A percentile compares a stretch with the other conserved stretches of the same genome.
phyloP scores from a whole-genome alignment of 2,113 vertebrate genomes.

The Burhinus oedicnemus region DNA sequence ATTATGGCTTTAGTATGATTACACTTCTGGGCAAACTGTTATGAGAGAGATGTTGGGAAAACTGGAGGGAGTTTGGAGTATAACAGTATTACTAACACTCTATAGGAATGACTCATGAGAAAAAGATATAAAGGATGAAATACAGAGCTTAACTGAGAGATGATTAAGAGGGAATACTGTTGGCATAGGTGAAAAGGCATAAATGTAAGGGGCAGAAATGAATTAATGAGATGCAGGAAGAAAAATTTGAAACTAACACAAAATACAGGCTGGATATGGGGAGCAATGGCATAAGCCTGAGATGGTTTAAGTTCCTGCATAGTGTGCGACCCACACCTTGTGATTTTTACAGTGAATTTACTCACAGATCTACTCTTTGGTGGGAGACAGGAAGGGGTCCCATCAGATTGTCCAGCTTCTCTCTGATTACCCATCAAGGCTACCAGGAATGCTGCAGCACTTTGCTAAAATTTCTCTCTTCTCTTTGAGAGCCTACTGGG shows the following conservation, averaged over 20 bases:
- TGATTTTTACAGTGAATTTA: background rate
- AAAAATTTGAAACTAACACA: background rate
- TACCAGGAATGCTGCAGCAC: background rate
- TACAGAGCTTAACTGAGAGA: background rate
- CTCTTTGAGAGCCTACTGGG: background rate
- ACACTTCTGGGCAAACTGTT: background rate
- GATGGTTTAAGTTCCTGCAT: background rate
- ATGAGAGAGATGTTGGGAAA: background rate
- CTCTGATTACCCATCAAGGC: background rate
- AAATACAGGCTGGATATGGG: background rate
- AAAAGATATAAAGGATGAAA: background rate
- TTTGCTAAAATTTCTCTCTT: background rate
- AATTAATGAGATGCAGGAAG: background rate
- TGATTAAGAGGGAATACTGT: background rate
- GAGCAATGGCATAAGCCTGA: background rate
- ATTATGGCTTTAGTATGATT: background rate
- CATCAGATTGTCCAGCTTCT: background rate
- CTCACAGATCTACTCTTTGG: background rate
- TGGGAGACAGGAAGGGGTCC: background rate
- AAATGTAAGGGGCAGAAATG: background rate
- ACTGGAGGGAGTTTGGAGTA: background rate
- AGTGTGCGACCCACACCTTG: background rate
- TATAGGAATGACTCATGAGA: background rate
- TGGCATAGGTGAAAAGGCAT: background rate
- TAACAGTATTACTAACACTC: background rate